Evolutionary conservation across 1,140 invertebrate species (phyloP).

Genomic region (Bursaphelenchus mucronatus): DNA sequence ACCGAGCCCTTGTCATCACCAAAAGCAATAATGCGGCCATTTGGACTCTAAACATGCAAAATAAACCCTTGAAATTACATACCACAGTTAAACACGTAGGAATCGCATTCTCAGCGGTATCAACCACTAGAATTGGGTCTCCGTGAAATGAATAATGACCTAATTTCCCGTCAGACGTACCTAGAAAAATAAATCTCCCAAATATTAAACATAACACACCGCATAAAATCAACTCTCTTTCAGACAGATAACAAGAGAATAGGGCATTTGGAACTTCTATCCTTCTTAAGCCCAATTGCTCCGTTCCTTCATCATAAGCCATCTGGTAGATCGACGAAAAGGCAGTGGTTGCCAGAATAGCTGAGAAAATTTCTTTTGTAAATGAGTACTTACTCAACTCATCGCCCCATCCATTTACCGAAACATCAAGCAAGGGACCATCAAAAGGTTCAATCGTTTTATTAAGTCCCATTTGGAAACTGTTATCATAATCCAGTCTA

Average conservation of each 20-base stretch:
- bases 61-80: constrained; percentile 1
- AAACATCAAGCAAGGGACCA: background rate
- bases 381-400: background rate
- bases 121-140: background rate
- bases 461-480: constrained; percentile 2
- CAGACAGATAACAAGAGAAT: constrained; percentile 4
- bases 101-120: constrained; percentile 1
- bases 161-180: constrained; percentile 3
- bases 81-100: constrained; percentile 10
- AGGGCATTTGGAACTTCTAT: background rate
- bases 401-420: constrained; percentile 7
- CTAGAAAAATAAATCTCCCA: constrained; percentile 1
- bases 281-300: background rate
- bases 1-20: background rate
- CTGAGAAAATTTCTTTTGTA: constrained; percentile 2
- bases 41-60: constrained; percentile 12
- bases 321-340: constrained; percentile 3
- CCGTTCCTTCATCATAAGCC: background rate
- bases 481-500: constrained; percentile 7
- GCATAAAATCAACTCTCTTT: background rate
- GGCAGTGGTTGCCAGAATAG: background rate
- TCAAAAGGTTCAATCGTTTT: background rate
- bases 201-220: constrained; percentile 12
- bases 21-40: constrained; percentile 7
- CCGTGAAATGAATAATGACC: constrained; percentile 6